Base-by-base conservation (phyloP, 2,113 vertebrate species). In the Syngnathus floridae region DNA sequence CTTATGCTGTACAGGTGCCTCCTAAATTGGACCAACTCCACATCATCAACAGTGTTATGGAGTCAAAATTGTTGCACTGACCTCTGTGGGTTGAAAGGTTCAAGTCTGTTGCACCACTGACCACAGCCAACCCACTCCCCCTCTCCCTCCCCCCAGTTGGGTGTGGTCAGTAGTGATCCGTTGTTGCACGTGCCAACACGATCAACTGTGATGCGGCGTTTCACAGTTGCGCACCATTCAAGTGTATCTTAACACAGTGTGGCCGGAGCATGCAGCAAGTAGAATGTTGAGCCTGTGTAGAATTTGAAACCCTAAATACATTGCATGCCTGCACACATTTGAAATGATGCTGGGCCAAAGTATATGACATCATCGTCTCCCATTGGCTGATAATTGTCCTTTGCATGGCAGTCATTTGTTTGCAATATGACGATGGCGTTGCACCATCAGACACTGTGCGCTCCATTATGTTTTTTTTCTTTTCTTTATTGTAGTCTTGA, bases 81-180 rank as follows among this genome's bases (percentile, higher is more conserved):
- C 84, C 86, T 88, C 86, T 86, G 86, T 67, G 86, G 86, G 86
- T 88, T 88, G 86, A 88, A 88, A 88, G 86, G 86, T 88, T 88
- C 86, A 76, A 85, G 81, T 84, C 81, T 81, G 77, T 82, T 64
- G 77, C 76, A 75, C 80, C 68, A 63, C 81, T 81, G 83, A 85
- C 81, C 78, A 82, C 72, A 72, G 66, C 78, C 83, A 85, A 82
- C 13, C 48, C 48, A 31, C 26, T 31, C 16, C 43, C 43, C 2
- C 43, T 0, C 43, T 13, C 43, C 5, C 14, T 16, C 76, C 6
- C 2, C 0, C 0, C 1, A 1, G 82, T 84, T 85, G 84, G 81
- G 78, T 67, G 75, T 85, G 80, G 81, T 85, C 83, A 73, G 78
- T 71, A 69, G 76, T 81, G 71, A 64, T 75, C 74, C 69, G 65